Conservation (phyloP, 1,140 invertebrate genomes). For the Sarcophaga peregrina region DNA sequence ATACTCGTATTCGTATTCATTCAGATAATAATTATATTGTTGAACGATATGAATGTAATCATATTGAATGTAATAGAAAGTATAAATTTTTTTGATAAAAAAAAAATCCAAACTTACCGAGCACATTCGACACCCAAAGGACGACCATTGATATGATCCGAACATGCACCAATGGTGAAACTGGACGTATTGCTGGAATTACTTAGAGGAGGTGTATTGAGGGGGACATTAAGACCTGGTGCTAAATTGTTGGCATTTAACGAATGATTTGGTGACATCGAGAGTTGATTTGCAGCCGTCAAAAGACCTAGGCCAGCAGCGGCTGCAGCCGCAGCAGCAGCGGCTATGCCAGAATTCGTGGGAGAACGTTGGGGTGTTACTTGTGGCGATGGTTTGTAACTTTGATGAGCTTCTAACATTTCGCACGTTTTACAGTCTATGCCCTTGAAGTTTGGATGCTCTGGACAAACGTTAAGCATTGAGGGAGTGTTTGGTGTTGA, state of each 20-base stretch:
- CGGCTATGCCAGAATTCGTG: constrained; percentile 42
- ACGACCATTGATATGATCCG: constrained; percentile 93
- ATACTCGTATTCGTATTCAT: too few species aligned
- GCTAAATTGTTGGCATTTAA: constrained; percentile 47
- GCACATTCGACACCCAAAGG: constrained; percentile 93
- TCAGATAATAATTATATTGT: too few species aligned
- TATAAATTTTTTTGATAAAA: neutral
- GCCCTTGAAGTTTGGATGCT: constrained; percentile 59
- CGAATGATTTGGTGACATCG: constrained; percentile 71
- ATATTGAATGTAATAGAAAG: neutral
- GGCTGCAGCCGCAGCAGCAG: constrained; percentile 53
- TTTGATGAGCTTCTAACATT: constrained; percentile 50
- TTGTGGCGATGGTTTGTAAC: neutral
- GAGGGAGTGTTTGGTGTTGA: constrained; percentile 29
- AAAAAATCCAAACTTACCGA: constrained; percentile 55
- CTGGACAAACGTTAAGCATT: constrained; percentile 62
- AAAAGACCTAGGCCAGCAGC: constrained; percentile 58
- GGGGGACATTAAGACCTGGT: neutral
- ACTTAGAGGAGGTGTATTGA: neutral
- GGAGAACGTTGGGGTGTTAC: constrained; percentile 55
- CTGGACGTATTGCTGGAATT: constrained; percentile 58
- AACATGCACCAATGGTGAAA: constrained; percentile 90
- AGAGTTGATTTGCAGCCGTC: constrained; percentile 55
- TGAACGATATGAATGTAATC: too few species aligned
- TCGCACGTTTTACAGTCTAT: constrained; percentile 64